Percentiles rank a stretch among this genome's conserved stretches.
Conservation (phyloP, 92 coral and sea anemone genomes). For the Paramuricea clavata region DNA sequence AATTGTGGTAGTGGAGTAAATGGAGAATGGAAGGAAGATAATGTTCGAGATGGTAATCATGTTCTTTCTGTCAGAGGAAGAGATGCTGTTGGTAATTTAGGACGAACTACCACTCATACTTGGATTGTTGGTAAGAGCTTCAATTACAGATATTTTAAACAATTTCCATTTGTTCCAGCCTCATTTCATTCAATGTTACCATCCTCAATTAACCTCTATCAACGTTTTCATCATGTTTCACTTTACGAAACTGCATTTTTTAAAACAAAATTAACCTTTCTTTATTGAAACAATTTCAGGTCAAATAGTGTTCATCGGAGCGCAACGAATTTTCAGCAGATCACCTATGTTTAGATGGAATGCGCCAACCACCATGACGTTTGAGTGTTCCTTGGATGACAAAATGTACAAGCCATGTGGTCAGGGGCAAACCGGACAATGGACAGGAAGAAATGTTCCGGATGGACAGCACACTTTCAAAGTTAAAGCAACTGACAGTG, state of each 20-base stretch:
- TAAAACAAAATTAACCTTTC: neutral
- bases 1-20: slow-evolving; percentile 24
- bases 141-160: neutral
- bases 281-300: neutral
- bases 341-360: slow-evolving; percentile 15
- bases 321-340: neutral
- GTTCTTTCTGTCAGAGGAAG: slow-evolving; percentile 19
- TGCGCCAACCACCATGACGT: neutral
- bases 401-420: neutral
- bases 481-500: slow-evolving; percentile 27
- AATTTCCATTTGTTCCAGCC: too few relatives aligned
- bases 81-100: slow-evolving; percentile 6
- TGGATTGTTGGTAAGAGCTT: slow-evolving; percentile 39
- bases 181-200: too few relatives aligned
- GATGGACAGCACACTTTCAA: slow-evolving; percentile 24
- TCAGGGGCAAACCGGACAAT: slow-evolving; percentile 11
- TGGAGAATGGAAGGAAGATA: neutral
- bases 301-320: neutral
- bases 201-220: neutral
- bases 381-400: slow-evolving; percentile 28
- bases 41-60: slow-evolving; percentile 25
- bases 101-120: neutral
- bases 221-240: neutral
- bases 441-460: slow-evolving; percentile 17
- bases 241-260: neutral